These are phyloP conservation scores for Lagopus muta DNA, from an alignment of 2,113 vertebrate genomes.

Conservation along the genomic window DNA sequence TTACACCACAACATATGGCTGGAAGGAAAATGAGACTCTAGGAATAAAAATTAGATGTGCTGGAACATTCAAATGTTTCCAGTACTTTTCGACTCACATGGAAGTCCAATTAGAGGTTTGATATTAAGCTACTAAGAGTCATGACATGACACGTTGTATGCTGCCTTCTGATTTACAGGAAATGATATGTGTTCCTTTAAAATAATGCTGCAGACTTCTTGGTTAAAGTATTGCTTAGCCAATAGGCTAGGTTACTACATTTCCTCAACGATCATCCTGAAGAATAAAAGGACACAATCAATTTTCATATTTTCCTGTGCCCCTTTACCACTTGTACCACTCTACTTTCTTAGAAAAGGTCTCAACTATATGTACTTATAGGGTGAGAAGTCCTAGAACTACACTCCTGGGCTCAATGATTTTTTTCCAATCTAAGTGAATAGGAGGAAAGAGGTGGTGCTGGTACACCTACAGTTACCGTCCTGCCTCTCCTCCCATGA, in stretches of 20 bases:
- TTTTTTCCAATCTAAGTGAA: background rate
- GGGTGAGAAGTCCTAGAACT: background rate
- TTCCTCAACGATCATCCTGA: background rate
- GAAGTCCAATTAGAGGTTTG: background rate
- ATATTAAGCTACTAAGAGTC: background rate
- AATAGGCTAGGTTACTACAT: background rate
- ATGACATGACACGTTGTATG: too few relatives aligned
- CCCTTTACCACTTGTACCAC: background rate
- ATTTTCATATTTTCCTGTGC: background rate
- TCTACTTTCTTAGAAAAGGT: background rate
- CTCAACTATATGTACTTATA: background rate
- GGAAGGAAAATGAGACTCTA: background rate
- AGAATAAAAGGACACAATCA: background rate
- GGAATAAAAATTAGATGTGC: background rate
- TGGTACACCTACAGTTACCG: accelerated
- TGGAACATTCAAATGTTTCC: background rate
- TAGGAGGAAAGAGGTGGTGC: background rate
- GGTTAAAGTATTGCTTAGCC: background rate
- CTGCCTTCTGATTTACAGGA: background rate
- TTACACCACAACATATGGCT: background rate
- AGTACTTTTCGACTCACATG: background rate
- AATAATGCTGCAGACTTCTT: background rate
- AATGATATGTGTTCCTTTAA: background rate
- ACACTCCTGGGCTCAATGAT: background rate
- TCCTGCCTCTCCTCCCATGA: background rate